A percentile compares a stretch with the other conserved stretches of the same genome.
Conservation (phyloP, 2,113 vertebrate species). For the Clarias gariepinus region DNA sequence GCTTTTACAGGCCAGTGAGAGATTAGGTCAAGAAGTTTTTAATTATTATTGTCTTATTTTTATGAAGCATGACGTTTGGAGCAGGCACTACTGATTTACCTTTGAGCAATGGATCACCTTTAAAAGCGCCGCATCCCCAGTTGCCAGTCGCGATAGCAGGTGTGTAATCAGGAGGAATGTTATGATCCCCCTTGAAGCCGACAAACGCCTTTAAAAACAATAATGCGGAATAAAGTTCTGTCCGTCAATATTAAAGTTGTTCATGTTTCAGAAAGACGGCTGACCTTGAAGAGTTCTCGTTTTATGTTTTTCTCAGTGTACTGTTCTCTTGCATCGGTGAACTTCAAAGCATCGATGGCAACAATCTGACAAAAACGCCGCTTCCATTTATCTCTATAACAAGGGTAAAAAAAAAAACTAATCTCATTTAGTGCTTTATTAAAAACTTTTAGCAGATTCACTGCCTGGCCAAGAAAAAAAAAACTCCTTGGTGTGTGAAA, state of each 20-base stretch:
- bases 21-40: background rate
- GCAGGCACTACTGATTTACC: constrained; percentile 52
- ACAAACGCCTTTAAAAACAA: constrained; percentile 65
- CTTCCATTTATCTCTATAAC: constrained; percentile 64
- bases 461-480: too few species aligned
- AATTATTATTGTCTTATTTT: too few species aligned
- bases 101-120: constrained; percentile 73
- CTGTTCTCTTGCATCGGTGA: constrained; percentile 55
- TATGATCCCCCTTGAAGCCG: constrained; percentile 51
- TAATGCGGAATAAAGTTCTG: background rate
- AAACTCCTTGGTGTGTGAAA: too few species aligned
- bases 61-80: background rate
- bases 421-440: background rate
- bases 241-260: background rate
- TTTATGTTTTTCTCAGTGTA: constrained; percentile 37
- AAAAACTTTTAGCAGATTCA: background rate
- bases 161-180: background rate
- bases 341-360: constrained; percentile 69
- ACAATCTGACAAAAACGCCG: constrained; percentile 64
- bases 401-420: background rate
- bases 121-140: constrained; percentile 74
- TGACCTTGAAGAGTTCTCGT: constrained; percentile 73
- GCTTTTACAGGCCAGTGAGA: constrained; percentile 50
- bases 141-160: constrained; percentile 71
- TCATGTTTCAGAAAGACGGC: background rate